These are phyloP conservation scores for Schrankia costaestrigalis DNA, from an alignment of 2,888 invertebrate genomes.

Conservation along the genomic window DNA sequence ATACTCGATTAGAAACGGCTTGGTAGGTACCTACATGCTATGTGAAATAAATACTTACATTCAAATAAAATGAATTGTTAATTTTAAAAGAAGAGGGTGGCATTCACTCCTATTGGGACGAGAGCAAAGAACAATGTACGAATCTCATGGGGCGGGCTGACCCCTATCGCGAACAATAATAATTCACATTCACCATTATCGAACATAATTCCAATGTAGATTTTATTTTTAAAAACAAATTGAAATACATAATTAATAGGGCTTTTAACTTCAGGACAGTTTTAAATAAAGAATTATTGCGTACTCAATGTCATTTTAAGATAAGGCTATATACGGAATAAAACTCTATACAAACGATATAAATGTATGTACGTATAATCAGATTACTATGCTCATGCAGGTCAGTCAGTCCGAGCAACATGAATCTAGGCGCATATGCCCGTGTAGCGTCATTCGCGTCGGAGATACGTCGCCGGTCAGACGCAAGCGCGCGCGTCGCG, in stretches of 20 bases:
- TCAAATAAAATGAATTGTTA: conserved; percentile 21
- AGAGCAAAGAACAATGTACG: conserved; percentile 45
- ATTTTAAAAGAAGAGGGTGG: conserved; percentile 28
- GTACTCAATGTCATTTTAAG: conserved; percentile 21
- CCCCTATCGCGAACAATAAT: conserved; percentile 46
- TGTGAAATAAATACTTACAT: too few species aligned
- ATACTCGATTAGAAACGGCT: conserved; percentile 22
- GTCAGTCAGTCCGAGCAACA: conserved; percentile 53
- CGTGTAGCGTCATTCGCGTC: conserved; percentile 64
- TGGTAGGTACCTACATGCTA: conserved; percentile 9
- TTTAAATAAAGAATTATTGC: conserved; percentile 15
- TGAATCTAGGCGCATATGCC: conserved; percentile 54
- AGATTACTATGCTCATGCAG: conserved; percentile 70
- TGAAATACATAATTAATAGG: conserved; percentile 18
- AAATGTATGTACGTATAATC: conserved; percentile 60
- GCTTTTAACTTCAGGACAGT: conserved; percentile 13
- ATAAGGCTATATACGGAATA: conserved; percentile 42
- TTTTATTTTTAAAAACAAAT: conserved; percentile 29
- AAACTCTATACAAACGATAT: conserved; percentile 45
- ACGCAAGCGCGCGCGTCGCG: conserved; percentile 57
- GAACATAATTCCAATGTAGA: conserved; percentile 33
- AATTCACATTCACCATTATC: conserved; percentile 39
- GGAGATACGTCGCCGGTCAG: conserved; percentile 49
- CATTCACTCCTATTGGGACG: conserved; percentile 41
- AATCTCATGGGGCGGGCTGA: conserved; percentile 41